These are phyloP conservation scores for Tauraco hartlaubi DNA, from an alignment of 2,797 vertebrate species.

Conservation along the genomic window DNA sequence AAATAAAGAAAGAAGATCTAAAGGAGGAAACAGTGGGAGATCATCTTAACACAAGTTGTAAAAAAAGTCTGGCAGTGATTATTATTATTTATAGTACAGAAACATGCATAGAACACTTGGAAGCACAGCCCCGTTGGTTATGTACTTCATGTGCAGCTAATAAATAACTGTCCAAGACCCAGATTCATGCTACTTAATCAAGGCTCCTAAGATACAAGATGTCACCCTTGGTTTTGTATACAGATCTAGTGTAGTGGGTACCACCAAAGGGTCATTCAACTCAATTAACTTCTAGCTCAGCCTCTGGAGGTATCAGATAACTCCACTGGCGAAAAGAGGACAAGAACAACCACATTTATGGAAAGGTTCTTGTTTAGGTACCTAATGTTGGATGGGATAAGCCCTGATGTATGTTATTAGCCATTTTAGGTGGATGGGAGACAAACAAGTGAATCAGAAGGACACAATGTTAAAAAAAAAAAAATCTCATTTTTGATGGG, in stretches of 20 bases:
- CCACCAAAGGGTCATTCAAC: neutral
- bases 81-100: slow-evolving; percentile 6
- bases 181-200: neutral
- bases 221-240: neutral
- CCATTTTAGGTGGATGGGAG: neutral
- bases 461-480: neutral
- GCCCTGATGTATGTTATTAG: neutral
- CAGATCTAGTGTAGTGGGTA: neutral
- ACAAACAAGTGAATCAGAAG: neutral
- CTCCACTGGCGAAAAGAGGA: neutral
- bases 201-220: neutral
- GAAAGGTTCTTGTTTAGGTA: neutral
- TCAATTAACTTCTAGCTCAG: neutral
- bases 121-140: neutral
- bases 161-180: neutral
- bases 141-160: neutral
- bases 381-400: rapidly evolving
- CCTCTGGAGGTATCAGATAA: neutral
- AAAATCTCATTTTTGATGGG: neutral
- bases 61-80: neutral
- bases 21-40: slow-evolving; percentile 4
- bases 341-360: neutral
- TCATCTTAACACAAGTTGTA: slow-evolving; percentile 6
- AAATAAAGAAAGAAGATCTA: slow-evolving; percentile 24
- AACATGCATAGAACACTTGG: neutral